Evolutionary conservation across 2,888 invertebrate species (phyloP).

Genomic region (Antitype chi): DNA sequence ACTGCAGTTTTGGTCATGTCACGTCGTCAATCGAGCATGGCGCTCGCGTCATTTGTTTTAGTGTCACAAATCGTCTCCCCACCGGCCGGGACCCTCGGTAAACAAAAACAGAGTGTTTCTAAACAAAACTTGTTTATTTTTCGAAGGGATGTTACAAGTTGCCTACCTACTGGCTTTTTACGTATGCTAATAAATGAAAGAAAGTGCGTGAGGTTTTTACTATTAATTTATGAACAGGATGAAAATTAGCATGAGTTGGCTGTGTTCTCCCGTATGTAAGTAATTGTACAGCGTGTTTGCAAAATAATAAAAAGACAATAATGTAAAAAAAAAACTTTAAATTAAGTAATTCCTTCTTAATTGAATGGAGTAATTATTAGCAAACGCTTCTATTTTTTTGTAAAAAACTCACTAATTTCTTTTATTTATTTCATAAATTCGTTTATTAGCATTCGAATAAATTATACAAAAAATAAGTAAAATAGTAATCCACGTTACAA

Average conservation of each 20-base stretch:
- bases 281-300: neutral
- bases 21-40: constrained; percentile 79
- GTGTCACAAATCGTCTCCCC: constrained; percentile 82
- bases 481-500: neutral
- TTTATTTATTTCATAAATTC: neutral
- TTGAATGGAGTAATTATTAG: neutral
- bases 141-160: constrained; percentile 26
- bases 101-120: constrained; percentile 84
- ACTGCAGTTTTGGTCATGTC: constrained; percentile 67
- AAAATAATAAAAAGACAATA: neutral
- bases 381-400: neutral
- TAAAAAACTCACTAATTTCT: too few species aligned
- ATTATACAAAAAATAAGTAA: neutral
- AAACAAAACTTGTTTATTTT: constrained; percentile 73
- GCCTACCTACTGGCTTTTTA: constrained; percentile 6
- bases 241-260: neutral
- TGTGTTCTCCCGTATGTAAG: neutral
- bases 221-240: neutral
- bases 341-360: neutral
- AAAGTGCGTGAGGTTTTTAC: neutral
- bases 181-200: constrained; percentile 29
- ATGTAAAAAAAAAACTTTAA: neutral
- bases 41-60: constrained; percentile 84
- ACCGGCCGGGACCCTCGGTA: constrained; percentile 74
- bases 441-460: neutral